A percentile compares a stretch with the other conserved stretches of the same genome.
phyloP scores from a whole-genome alignment of 1,140 invertebrate genomes.

The Cecropterus lyciades region DNA sequence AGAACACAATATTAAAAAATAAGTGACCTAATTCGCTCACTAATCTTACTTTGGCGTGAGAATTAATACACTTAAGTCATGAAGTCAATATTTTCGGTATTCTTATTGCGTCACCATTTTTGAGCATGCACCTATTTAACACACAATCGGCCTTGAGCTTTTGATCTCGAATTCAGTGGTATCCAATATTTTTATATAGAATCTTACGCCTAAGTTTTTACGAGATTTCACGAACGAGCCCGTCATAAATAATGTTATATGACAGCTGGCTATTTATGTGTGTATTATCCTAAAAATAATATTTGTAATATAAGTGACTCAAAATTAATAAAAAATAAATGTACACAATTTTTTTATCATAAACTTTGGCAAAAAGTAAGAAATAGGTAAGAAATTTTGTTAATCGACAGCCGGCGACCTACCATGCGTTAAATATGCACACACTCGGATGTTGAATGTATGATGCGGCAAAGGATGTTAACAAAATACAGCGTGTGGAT shows the following conservation, averaged over 20 bases:
- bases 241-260: no score
- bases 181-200: no score
- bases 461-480: slow-evolving; percentile 19
- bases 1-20: slow-evolving; percentile 41
- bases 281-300: no score
- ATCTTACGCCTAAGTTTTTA: no score
- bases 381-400: no score
- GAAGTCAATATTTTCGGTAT: neutral
- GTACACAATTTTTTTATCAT: no score
- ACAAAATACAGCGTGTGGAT: slow-evolving; percentile 25
- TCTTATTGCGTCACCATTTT: neutral
- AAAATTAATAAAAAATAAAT: no score
- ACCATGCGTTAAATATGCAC: slow-evolving; percentile 15
- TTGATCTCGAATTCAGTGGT: neutral
- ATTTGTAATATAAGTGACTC: no score
- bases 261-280: no score
- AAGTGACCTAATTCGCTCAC: slow-evolving; percentile 60
- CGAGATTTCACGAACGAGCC: no score
- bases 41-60: slow-evolving; percentile 82
- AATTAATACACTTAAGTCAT: slow-evolving; percentile 36
- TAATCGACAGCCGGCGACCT: neutral
- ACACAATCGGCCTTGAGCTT: neutral
- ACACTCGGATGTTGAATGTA: slow-evolving; percentile 8
- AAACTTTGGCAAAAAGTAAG: no score
- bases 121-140: slow-evolving; percentile 16